These are phyloP conservation scores for Psittacula echo DNA, from an alignment of 2,797 vertebrate species.

Conservation along the genomic window DNA sequence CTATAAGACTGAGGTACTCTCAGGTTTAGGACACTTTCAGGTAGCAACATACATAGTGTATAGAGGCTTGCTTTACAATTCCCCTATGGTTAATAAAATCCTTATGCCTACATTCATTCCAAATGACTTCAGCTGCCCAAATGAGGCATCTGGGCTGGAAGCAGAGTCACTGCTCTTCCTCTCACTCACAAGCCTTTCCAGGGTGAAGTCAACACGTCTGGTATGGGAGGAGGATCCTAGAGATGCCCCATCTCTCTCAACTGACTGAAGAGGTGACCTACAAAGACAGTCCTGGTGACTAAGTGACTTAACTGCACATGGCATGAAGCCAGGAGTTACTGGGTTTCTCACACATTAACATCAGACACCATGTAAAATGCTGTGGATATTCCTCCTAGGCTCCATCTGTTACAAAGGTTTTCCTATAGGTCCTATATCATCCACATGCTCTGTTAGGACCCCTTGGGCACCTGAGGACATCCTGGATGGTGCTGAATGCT, in stretches of 20 bases:
- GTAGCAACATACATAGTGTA: neutral
- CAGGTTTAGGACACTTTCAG: neutral
- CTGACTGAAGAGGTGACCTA: neutral
- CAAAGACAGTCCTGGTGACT: neutral
- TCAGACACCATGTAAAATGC: neutral
- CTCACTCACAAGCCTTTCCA: neutral
- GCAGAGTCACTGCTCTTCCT: neutral
- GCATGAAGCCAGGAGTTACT: neutral
- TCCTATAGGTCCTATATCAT: neutral
- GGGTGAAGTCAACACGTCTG: neutral
- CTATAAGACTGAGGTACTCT: neutral
- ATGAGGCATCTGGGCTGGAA: neutral
- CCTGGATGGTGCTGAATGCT: neutral
- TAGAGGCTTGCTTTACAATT: neutral
- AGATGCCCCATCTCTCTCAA: neutral
- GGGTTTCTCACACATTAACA: fast-evolving
- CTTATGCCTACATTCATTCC: neutral
- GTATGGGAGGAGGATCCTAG: neutral
- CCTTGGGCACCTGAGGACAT: neutral
- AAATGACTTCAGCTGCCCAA: neutral
- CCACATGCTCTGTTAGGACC: neutral
- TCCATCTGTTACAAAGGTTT: neutral
- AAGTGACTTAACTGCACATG: neutral
- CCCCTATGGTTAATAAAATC: neutral
- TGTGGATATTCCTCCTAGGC: neutral